Evolutionary conservation across 1,140 invertebrate genomes (phyloP), one percentile per base, ranked within the genome.

Genomic region (Drosophila repleta): DNA sequence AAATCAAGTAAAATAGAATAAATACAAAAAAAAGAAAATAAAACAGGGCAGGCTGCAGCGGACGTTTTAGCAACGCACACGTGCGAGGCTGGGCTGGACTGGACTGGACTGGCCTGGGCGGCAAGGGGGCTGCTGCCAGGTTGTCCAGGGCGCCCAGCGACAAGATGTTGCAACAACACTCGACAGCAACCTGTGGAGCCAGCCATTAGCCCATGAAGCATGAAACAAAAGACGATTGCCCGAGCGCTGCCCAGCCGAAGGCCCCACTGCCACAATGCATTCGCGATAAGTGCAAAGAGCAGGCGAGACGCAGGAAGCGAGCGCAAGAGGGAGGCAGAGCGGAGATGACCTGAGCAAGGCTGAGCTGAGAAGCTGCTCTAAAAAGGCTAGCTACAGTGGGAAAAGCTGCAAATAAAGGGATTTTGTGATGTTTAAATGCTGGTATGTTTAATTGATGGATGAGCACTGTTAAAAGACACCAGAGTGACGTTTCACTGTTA

Each of bases 31-130:
- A 56, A 26, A 41, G 29, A 39, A 71, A 56, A 60, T 32, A 57
- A 56, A 63, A 32, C 49, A 26, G 45, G 15, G 11, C 41, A 17
- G 56, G 63, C 35, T 63, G 24, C 41, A 83, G 41, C 83, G 82
- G 83, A 88, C 83, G 83, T 88, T 88, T 88, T 88, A 88, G 83
- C 83, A 81, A 88, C 79, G 83, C 83, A 88, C 83, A 88, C 83
- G 83, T 88, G 83, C 70, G 41, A 45, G 45, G 37, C 18, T 51
- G 15, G 29, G 46, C 3, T 20, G 43, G 15, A 8, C 45, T 8
- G n/a, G 45, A 29, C 18, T 51, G 15, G 29, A 32, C 3, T 20
- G 43, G 15, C 7, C 45, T 8, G 20, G 45, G 45, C 18, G 13
- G 45, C 15, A 32, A 37, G 51, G 11, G 62, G 45, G 24, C 43